phyloP scores from a whole-genome alignment of 2,888 invertebrate genomes.

The Macaria notata region DNA sequence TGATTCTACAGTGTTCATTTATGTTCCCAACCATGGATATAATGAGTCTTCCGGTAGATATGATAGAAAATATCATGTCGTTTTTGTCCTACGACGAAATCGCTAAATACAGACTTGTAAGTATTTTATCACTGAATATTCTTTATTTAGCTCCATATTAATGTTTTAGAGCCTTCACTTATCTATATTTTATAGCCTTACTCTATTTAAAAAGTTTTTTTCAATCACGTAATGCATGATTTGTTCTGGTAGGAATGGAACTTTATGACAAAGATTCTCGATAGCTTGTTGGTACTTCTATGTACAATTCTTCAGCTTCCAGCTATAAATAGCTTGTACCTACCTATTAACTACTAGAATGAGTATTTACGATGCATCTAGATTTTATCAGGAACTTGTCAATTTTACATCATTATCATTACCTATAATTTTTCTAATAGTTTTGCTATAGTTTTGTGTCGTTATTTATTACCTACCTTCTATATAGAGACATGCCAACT shows the following conservation, averaged over 20 bases:
- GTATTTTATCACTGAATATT: constrained; percentile 48
- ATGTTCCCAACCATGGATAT: constrained; percentile 73
- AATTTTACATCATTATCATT: no score
- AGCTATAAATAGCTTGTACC: no score
- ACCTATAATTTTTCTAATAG: no score
- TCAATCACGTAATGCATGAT: constrained; percentile 6
- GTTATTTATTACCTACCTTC: no score
- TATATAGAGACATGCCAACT: no score
- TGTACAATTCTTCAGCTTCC: background rate
- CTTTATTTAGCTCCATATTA: background rate
- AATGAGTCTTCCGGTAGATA: constrained; percentile 87
- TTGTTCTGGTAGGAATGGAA: constrained; percentile 7
- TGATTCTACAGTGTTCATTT: constrained; percentile 2
- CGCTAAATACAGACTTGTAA: constrained; percentile 89
- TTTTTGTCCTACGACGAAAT: constrained; percentile 91
- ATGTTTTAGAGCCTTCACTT: background rate
- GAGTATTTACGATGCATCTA: no score
- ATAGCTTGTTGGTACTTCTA: background rate
- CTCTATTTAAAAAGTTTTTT: background rate
- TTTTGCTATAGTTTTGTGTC: no score
- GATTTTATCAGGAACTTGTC: no score
- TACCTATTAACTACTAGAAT: no score
- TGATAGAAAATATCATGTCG: constrained; percentile 89
- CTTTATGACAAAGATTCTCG: background rate
- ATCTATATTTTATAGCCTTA: background rate